Base-by-base conservation (phyloP, 2,113 vertebrate genomes). In the Leptobrachium ailaonicum region DNA sequence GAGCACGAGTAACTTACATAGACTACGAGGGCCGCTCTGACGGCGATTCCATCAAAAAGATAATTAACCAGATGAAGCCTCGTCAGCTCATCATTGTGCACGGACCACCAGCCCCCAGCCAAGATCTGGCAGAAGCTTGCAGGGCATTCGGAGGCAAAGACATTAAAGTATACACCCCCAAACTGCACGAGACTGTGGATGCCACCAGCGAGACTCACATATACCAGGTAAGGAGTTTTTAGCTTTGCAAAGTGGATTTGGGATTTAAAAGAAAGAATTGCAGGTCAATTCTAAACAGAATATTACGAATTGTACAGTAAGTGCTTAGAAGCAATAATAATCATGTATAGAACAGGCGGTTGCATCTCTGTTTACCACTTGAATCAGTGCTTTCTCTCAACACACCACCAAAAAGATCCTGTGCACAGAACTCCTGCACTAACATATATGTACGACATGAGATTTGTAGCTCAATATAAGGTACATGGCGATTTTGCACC, bases 31-130 rank as follows among this genome's bases (percentile, higher is more conserved):
- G 98, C 53, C 96, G 98, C 62, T 99, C 98, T 6, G 98, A 99
- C 32, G 98, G 98, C 0, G 98, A 99, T 86, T 99, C 97, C 82
- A 98, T 99, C 88, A 99, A 99, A 86, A 99, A 99, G 91, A 99
- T 99, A 54, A 99, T 99, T 82, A 98, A 98, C 88, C 98, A 99
- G 88, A 99, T 99, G 98, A 98, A 97, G 75, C 98, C 98, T 14
- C 91, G 98, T 7, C 97, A 99, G 87, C 85, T 99, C 77, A 85
- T 98, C 63, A 98, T 99, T 45, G 95, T 99, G 56, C 96, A 95
- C 0, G 97, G 98, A n/a, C 95, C 97, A 0, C 95, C 96, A 8
- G 96, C 98, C 69, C 95, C 96, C 86, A 98, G 96, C 72, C 94
- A 94, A 70, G 97, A 99, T 83, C 94, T 99, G 76, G 95, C 97